Conservation (phyloP, 1,140 invertebrate genomes). For the Phymastichus coffea region DNA sequence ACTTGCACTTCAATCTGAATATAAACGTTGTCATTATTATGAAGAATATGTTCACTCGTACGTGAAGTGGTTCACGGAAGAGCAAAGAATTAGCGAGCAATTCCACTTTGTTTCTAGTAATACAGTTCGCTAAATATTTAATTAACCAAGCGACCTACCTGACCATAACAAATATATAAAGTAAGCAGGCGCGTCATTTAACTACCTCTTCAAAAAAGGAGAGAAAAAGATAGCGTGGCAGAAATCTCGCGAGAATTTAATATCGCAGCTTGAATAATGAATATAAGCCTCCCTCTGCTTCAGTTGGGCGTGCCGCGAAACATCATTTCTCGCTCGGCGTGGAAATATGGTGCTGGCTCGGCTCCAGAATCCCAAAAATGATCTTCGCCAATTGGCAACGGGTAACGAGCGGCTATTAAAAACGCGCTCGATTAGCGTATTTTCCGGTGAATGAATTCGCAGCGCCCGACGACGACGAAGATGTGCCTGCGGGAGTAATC, state of each 20-base stretch:
- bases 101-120: no score
- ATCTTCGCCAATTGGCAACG: conserved; percentile 37
- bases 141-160: no score
- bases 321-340: conserved; percentile 14
- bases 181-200: no score
- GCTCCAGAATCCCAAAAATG: conserved; percentile 30
- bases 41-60: no score
- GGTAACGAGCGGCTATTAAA: conserved; percentile 19
- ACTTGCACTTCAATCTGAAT: no score
- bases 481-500: conserved; percentile 29
- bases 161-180: no score
- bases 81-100: no score
- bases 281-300: neutral
- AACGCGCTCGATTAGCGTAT: conserved; percentile 33
- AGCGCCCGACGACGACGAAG: conserved; percentile 8
- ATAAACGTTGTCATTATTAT: no score
- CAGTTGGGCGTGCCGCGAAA: neutral
- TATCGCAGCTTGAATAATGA: conserved; percentile 19
- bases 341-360: conserved; percentile 36
- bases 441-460: conserved; percentile 33
- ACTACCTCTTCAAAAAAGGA: no score
- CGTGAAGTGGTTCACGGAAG: no score
- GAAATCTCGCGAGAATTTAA: conserved; percentile 15
- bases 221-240: no score
- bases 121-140: no score